These are phyloP conservation scores for Stichodactyla mertensii DNA, from an alignment of 64 coral and sea anemone species.

Conservation along the genomic window DNA sequence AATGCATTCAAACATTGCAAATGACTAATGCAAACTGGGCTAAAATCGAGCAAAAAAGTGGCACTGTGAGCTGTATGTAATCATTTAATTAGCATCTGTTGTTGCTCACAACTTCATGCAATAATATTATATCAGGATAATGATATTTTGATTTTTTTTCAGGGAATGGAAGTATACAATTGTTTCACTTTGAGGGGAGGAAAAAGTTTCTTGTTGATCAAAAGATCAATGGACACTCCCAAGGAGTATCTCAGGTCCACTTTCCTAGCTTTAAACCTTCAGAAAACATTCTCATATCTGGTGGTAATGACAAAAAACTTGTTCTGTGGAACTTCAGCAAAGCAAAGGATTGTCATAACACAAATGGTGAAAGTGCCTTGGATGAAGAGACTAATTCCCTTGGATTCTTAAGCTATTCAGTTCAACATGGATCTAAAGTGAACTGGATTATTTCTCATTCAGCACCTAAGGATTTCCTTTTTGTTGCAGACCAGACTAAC, in stretches of 20 bases:
- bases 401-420: background rate
- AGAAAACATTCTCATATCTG: slow-evolving; percentile 52
- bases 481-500: slow-evolving; percentile 74
- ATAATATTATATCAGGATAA: background rate
- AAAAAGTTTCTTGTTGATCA: slow-evolving; percentile 55
- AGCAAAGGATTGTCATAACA: background rate
- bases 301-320: slow-evolving; percentile 86
- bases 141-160: background rate
- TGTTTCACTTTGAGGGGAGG: slow-evolving; percentile 92
- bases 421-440: slow-evolving; percentile 68
- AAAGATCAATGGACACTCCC: slow-evolving; percentile 52
- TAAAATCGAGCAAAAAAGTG: too few relatives aligned
- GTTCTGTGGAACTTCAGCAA: slow-evolving; percentile 49
- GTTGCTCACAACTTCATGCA: too few relatives aligned
- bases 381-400: background rate
- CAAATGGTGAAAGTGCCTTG: background rate
- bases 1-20: too few relatives aligned
- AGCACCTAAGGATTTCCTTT: slow-evolving; percentile 37
- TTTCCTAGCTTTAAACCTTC: slow-evolving; percentile 56
- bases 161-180: slow-evolving; percentile 80
- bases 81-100: too few relatives aligned
- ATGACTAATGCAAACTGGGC: too few relatives aligned
- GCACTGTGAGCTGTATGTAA: too few relatives aligned
- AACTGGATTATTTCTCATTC: slow-evolving; percentile 83
- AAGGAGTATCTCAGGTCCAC: slow-evolving; percentile 78